Evolutionary conservation across 2,888 invertebrate genomes (phyloP).

Genomic region (Drosophila monieri): DNA sequence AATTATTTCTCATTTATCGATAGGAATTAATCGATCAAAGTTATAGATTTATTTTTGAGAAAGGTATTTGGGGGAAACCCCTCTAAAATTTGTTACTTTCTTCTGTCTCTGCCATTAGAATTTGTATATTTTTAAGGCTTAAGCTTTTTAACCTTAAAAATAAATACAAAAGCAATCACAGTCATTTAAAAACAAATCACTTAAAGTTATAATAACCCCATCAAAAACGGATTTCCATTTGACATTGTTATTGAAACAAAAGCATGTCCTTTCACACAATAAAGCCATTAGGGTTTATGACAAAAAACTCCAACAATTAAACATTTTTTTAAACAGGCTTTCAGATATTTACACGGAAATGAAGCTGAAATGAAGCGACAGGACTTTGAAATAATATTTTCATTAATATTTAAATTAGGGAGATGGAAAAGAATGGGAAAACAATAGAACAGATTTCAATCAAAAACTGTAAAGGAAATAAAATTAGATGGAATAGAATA

Average conservation of each 20-base stretch:
- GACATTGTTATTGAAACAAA: background rate
- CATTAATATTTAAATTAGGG: slow-evolving; percentile 2
- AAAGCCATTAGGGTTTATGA: background rate
- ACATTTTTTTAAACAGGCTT: background rate
- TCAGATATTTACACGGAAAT: background rate
- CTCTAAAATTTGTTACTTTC: too few species aligned
- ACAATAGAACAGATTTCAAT: background rate
- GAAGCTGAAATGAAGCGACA: background rate
- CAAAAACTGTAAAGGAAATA: too few species aligned
- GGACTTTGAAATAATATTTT: background rate
- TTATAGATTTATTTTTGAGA: too few species aligned
- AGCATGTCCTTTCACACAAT: background rate
- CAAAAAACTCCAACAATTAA: background rate
- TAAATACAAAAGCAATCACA: too few species aligned
- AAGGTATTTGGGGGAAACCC: too few species aligned
- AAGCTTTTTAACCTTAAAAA: too few species aligned
- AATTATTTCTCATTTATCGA: too few species aligned
- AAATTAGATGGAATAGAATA: too few species aligned
- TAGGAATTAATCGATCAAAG: too few species aligned
- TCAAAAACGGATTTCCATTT: background rate
- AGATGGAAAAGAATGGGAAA: background rate
- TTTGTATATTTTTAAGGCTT: too few species aligned
- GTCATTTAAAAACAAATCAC: too few species aligned
- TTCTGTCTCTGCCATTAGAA: too few species aligned
- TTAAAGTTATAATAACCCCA: background rate